Evolutionary conservation across 1,140 invertebrate genomes (phyloP).

Genomic region (Cryptotermes secundus): DNA sequence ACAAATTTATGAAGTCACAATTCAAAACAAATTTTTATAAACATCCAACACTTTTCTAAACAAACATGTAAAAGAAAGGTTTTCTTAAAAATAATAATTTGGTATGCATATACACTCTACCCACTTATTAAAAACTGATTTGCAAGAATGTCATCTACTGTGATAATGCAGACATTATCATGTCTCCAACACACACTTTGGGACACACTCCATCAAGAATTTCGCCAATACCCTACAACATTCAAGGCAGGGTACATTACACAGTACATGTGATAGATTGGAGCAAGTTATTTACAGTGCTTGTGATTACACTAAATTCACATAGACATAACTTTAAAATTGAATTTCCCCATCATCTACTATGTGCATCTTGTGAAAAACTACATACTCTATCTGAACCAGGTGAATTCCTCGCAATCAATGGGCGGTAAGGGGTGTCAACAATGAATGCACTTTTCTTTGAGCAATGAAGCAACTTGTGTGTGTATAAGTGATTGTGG

Average conservation of each 20-base stretch:
- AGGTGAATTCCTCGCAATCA: neutral
- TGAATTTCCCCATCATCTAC: neutral
- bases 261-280: neutral
- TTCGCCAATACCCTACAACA: neutral
- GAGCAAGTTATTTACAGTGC: neutral
- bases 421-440: neutral
- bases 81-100: too few species aligned
- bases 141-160: neutral
- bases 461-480: slow-evolving; percentile 12
- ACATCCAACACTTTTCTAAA: too few species aligned
- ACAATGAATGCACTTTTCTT: slow-evolving; percentile 13
- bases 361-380: slow-evolving; percentile 14
- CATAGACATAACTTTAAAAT: neutral
- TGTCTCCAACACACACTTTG: neutral
- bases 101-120: too few species aligned
- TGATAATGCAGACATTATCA: neutral
- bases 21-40: too few species aligned
- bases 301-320: neutral
- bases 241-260: neutral
- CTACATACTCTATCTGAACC: neutral
- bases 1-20: too few species aligned
- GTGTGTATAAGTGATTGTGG: neutral
- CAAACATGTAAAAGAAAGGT: too few species aligned
- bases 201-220: neutral
- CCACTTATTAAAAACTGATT: too few species aligned